Evolutionary conservation across 64 coral and sea anemone species (phyloP).

Genomic region (Actinia tenebrosa): DNA sequence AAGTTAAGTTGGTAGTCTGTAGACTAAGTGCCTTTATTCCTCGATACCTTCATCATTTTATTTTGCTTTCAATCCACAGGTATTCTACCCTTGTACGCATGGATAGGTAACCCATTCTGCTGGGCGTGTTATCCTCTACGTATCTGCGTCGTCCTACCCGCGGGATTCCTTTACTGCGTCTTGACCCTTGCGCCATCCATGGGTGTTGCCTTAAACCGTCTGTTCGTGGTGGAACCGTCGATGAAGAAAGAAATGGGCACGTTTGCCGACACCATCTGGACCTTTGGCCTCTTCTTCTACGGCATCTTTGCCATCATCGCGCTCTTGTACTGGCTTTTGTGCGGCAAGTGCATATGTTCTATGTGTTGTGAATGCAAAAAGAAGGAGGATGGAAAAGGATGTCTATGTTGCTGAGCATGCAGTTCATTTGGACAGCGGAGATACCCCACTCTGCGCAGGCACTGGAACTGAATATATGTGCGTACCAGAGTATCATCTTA

Average conservation of each 20-base stretch:
- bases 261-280: slow-evolving; percentile 82
- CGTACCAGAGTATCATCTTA: neutral
- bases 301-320: slow-evolving; percentile 65
- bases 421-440: neutral
- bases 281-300: slow-evolving; percentile 90
- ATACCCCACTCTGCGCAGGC: neutral
- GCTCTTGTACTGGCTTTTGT: slow-evolving; percentile 67
- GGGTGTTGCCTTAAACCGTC: slow-evolving; percentile 86
- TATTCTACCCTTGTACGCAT: slow-evolving; percentile 80
- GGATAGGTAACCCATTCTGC: slow-evolving; percentile 90
- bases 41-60: too few species aligned
- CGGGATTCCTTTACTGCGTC: slow-evolving; percentile 86
- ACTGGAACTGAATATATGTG: neutral
- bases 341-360: slow-evolving; percentile 56
- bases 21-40: too few species aligned
- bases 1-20: too few species aligned
- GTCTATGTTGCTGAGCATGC: slow-evolving; percentile 55
- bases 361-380: slow-evolving; percentile 66
- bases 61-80: slow-evolving; percentile 31
- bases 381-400: slow-evolving; percentile 66
- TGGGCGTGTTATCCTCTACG: slow-evolving; percentile 90
- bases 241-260: slow-evolving; percentile 79
- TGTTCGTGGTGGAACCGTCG: slow-evolving; percentile 71
- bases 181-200: slow-evolving; percentile 72
- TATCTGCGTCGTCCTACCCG: slow-evolving; percentile 75